Evolutionary conservation across 1,140 invertebrate species (phyloP).

Genomic region (Oscheius sp.): DNA sequence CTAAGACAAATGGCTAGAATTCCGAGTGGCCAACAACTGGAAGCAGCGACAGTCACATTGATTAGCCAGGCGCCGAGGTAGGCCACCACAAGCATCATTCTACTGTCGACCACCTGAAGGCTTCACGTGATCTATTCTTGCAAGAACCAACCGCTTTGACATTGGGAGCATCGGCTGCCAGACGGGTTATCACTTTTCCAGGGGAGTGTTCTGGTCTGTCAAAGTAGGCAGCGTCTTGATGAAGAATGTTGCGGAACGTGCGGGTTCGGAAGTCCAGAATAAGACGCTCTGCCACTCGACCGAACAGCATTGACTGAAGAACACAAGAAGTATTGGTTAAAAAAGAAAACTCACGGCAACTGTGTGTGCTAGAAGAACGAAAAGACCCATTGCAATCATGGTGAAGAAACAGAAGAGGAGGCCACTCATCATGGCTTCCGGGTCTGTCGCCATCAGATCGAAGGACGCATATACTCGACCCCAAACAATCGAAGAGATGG

Average conservation of each 20-base stretch:
- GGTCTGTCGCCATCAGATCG: background rate
- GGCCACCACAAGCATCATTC: conserved; percentile 61
- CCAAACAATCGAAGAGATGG: background rate
- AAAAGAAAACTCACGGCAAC: background rate
- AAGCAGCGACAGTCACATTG: conserved; percentile 47
- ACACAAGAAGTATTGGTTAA: background rate
- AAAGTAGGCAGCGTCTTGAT: conserved; percentile 64
- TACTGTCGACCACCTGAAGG: conserved; percentile 64
- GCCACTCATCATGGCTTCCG: background rate
- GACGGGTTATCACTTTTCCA: conserved; percentile 63
- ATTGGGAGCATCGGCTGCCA: conserved; percentile 64
- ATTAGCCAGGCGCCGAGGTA: conserved; percentile 59
- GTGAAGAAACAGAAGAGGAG: background rate
- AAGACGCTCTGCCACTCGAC: conserved; percentile 61
- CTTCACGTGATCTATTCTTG: background rate
- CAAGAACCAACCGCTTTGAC: conserved; percentile 62
- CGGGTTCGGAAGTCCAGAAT: conserved; percentile 61
- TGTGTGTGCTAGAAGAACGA: background rate
- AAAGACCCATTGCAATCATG: background rate
- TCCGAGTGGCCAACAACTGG: background rate
- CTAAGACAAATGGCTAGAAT: background rate
- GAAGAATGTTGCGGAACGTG: conserved; percentile 62
- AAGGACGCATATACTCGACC: background rate
- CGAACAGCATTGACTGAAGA: conserved; percentile 31
- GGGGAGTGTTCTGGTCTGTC: conserved; percentile 63